phyloP scores from a whole-genome alignment of 2,113 vertebrate genomes.

The Notothenia rossii region DNA sequence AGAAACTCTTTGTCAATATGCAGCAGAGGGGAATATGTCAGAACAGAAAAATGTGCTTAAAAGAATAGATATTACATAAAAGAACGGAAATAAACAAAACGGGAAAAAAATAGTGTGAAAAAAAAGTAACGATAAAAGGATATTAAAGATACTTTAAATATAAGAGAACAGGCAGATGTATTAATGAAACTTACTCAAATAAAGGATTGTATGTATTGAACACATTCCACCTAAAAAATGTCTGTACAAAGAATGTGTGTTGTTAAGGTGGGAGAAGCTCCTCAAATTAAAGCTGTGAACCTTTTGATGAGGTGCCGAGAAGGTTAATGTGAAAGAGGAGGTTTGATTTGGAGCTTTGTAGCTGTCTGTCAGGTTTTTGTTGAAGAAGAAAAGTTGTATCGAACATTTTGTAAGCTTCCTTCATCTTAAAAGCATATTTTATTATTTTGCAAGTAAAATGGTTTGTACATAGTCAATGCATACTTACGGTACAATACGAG shows the following conservation, averaged over 20 bases:
- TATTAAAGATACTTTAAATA: not conserved
- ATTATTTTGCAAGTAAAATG: not conserved
- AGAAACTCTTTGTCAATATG: not conserved
- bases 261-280: not conserved
- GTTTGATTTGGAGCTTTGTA: not conserved
- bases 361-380: not conserved
- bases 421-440: not conserved
- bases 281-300: not conserved
- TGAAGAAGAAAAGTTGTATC: not conserved
- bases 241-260: not conserved
- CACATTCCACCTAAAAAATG: not conserved
- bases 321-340: constrained; percentile 1
- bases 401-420: not conserved
- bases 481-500: not conserved
- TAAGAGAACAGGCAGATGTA: not conserved
- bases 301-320: not conserved
- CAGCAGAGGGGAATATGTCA: not conserved
- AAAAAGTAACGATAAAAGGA: not conserved
- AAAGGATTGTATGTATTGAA: not conserved
- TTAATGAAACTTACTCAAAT: not conserved
- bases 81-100: not conserved
- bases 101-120: not conserved
- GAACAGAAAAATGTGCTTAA: not conserved
- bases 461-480: not conserved
- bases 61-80: not conserved